Conservation (phyloP, 2,113 vertebrate genomes). For the Paracyprichromis sp. region DNA sequence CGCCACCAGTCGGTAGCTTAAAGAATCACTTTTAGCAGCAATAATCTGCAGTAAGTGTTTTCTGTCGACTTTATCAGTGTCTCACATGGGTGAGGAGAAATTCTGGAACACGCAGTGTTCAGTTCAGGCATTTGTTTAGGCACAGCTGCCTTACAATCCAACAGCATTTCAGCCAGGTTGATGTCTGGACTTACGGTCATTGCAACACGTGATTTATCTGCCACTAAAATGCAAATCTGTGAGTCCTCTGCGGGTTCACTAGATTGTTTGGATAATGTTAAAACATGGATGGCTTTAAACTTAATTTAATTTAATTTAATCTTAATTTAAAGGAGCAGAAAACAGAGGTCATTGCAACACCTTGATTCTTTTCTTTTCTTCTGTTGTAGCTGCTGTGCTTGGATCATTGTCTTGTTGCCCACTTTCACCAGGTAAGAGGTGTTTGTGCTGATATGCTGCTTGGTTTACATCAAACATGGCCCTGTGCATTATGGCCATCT, state of each 20-base stretch:
- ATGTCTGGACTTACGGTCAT: neutral
- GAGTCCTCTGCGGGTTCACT: neutral
- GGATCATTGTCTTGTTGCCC: neutral
- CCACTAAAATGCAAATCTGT: neutral
- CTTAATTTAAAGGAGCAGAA: neutral
- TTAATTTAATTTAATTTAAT: neutral
- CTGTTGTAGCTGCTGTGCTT: neutral
- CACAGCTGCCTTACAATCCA: fast-evolving
- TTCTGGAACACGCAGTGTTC: fast-evolving
- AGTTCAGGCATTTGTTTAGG: neutral
- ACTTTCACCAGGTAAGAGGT: neutral
- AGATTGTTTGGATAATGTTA: neutral
- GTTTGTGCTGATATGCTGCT: neutral
- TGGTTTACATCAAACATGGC: neutral
- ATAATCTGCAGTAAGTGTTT: neutral
- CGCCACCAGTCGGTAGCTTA: fast-evolving
- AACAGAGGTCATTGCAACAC: neutral
- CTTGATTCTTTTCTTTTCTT: neutral
- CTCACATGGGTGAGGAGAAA: neutral
- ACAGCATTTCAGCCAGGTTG: neutral
- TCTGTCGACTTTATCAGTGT: neutral
- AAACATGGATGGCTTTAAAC: neutral
- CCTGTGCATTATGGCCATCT: neutral
- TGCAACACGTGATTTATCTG: neutral
- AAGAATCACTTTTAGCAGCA: neutral